phyloP scores from a whole-genome alignment of 2,113 vertebrate genomes.

The Xyrauchen texanus region DNA sequence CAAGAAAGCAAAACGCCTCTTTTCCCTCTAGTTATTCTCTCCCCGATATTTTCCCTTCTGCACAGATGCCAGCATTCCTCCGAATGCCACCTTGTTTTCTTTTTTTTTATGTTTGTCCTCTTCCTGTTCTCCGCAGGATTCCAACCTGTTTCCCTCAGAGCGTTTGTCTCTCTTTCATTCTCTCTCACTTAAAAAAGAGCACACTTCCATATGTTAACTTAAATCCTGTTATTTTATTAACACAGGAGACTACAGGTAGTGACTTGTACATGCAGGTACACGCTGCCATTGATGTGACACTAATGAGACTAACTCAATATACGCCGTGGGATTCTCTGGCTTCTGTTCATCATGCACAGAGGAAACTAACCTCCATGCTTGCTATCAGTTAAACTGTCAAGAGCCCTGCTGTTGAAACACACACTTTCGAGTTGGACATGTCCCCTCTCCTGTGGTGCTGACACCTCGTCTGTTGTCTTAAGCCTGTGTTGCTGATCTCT shows the following conservation, averaged over 20 bases:
- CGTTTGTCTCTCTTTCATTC: not conserved
- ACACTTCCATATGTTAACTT: slow-evolving; percentile 15
- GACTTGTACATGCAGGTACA: not conserved
- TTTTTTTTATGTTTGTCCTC: slow-evolving; percentile 26
- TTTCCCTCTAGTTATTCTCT: not conserved
- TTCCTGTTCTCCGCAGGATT: slow-evolving; percentile 2
- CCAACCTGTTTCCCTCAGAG: slow-evolving; percentile 34
- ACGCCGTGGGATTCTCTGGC: slow-evolving; percentile 12
- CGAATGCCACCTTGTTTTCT: slow-evolving; percentile 54
- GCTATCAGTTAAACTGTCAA: slow-evolving; percentile 40
- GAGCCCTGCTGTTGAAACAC: slow-evolving; percentile 62
- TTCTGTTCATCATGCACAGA: not conserved
- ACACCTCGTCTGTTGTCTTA: slow-evolving; percentile 47
- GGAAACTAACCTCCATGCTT: slow-evolving; percentile 28
- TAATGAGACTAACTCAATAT: not conserved
- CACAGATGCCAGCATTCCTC: slow-evolving; percentile 70
- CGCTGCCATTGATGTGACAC: not conserved
- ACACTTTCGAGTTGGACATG: slow-evolving; percentile 57
- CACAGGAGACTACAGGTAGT: not conserved
- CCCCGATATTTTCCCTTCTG: slow-evolving; percentile 60
- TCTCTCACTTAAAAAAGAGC: too few species aligned
- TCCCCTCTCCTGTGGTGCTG: slow-evolving; percentile 63
- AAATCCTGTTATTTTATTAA: not conserved
- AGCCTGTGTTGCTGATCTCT: slow-evolving; percentile 51
- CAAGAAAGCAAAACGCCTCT: slow-evolving; percentile 67